Percentiles rank a stretch among this genome's conserved stretches.
phyloP scores from a whole-genome alignment of 2,113 vertebrate species.

The Monarcha castaneiventris region DNA sequence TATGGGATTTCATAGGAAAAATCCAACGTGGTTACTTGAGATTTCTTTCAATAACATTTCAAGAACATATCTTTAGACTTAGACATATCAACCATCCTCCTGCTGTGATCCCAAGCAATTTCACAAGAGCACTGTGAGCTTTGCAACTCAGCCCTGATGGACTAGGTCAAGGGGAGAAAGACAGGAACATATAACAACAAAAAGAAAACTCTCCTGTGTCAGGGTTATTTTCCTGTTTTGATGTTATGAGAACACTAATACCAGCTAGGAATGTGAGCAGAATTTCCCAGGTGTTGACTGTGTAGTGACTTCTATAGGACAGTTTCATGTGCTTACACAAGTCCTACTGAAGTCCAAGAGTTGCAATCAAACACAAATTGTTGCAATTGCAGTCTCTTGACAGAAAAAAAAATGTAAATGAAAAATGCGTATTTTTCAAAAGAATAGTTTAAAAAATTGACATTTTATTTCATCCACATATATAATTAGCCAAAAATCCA shows the following conservation, averaged over 20 bases:
- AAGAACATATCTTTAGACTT: neutral
- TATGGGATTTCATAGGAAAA: neutral
- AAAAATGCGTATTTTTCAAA: neutral
- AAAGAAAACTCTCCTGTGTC: neutral
- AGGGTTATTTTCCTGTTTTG: neutral
- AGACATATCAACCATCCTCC: neutral
- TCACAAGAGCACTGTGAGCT: neutral
- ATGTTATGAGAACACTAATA: neutral
- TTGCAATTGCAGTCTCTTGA: neutral
- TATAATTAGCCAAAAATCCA: neutral
- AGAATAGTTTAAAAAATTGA: neutral
- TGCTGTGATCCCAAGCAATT: neutral
- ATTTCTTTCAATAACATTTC: neutral
- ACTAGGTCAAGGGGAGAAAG: neutral
- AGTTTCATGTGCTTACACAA: neutral
- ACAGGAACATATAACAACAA: neutral
- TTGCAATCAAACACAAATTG: neutral
- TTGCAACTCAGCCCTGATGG: neutral
- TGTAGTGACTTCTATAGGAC: neutral
- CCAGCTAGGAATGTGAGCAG: neutral
- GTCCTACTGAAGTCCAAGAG: neutral
- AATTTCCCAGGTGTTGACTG: neutral
- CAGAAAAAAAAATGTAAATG: neutral
- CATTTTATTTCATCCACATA: neutral
- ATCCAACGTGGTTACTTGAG: neutral